Evolutionary conservation across 1,140 invertebrate species (phyloP).

Genomic region (Dendroctonus valens): DNA sequence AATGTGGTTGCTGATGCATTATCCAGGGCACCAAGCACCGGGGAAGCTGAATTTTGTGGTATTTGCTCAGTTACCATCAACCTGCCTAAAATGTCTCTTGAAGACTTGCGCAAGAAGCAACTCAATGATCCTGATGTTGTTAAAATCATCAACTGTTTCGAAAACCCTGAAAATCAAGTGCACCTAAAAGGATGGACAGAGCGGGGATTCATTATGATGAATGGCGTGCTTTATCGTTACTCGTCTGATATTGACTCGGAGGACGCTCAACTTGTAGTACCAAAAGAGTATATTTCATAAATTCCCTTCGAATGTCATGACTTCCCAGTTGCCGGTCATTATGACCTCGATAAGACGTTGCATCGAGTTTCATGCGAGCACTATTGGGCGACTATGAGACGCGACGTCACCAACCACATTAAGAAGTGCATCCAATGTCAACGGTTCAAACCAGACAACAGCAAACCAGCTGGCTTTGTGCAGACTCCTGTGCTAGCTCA

Average conservation of each 20-base stretch:
- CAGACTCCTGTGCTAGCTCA: too few species aligned
- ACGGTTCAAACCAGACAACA: too few species aligned
- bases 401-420: too few species aligned
- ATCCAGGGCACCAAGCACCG: slow-evolving; percentile 10
- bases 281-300: background rate
- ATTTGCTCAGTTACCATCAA: slow-evolving; percentile 4
- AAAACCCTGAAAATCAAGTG: too few species aligned
- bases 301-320: too few species aligned
- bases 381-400: too few species aligned
- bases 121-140: slow-evolving; percentile 11
- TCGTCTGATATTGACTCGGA: slow-evolving; percentile 21
- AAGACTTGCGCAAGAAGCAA: slow-evolving; percentile 2
- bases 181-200: slow-evolving; percentile 14
- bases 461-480: too few species aligned
- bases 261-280: slow-evolving; percentile 13
- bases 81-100: slow-evolving; percentile 1
- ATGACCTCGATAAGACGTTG: too few species aligned
- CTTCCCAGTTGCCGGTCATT: too few species aligned
- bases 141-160: background rate
- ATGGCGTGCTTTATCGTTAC: slow-evolving; percentile 28
- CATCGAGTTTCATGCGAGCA: too few species aligned
- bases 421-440: too few species aligned
- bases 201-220: slow-evolving; percentile 16
- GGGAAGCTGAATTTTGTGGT: slow-evolving; percentile 1
- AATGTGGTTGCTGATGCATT: slow-evolving; percentile 31